Evolutionary conservation across 2,113 vertebrate species (phyloP), one percentile per base, ranked within the genome.

Genomic region (Poecilia latipinna): DNA sequence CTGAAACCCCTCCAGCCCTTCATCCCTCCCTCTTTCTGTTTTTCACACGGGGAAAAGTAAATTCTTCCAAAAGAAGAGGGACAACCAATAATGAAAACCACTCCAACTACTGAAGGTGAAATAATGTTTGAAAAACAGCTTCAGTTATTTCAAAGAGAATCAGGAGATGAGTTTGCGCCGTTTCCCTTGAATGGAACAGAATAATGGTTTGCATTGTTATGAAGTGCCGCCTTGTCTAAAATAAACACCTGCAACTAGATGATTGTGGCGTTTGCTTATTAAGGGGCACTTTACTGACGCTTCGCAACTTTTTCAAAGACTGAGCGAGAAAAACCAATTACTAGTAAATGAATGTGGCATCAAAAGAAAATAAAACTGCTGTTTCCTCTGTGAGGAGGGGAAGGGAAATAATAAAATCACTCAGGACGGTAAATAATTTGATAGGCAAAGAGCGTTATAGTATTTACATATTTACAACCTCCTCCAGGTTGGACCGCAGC

Each of bases 1-100:
- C 72, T 78, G 70, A 75, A 90, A 75, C 66, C 78, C 68, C 61
- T 72, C 82, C 28, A 2, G 66, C 44, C 26, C 17, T 22, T 32
- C 13, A 33, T 31, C n/a, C 24, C 61, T 35, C 37, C 44, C 57
- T 26, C 11, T 62, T 75, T 22, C 69, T 12, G 7, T n/a, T 31
- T 33, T 67, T 57, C 75, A 61, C 77, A 67, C 72, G 39, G 17
- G 61, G 28, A n/a, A 65, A 65, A 63, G 70, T 77, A 24, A 17
- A 48, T 70, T 54, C 10, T 7, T 29, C 5, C 37, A 29, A 66
- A 65, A 44, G 12, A 39, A 68, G 37, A 70, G 57, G 57, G 4
- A 19, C n/a, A 54, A 54, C 0, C 37, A 32, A 19, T 4, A 61
- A 63, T 68, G 35, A 70, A 48, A 73, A 32, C 60, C n/a, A 32